Evolutionary conservation across 2,113 vertebrate genomes (phyloP).

Genomic region (Labeo rohita): DNA sequence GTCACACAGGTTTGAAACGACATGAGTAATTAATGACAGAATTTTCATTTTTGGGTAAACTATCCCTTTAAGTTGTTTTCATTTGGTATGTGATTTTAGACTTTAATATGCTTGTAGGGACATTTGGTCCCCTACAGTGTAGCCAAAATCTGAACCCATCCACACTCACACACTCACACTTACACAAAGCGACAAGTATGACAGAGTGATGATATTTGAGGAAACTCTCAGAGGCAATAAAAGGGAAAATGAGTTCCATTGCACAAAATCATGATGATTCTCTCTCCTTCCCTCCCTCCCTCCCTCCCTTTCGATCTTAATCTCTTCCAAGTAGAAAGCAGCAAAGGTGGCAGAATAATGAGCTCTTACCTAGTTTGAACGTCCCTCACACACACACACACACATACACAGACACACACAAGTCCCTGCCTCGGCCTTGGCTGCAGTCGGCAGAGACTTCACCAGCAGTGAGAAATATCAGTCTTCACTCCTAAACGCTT

Average conservation of each 20-base stretch:
- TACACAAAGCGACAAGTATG: constrained; percentile 24
- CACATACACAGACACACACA: constrained; percentile 25
- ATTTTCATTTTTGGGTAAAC: too few relatives aligned
- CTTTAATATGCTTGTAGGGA: not conserved
- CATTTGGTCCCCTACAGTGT: not conserved
- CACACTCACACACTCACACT: constrained; percentile 20
- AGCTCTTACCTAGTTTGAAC: constrained; percentile 46
- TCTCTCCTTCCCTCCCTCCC: constrained; percentile 3
- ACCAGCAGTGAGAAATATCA: constrained; percentile 30
- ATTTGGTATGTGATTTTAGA: not conserved
- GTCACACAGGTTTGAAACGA: too few relatives aligned
- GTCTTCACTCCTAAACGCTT: constrained; percentile 34
- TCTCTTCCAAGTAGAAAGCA: constrained; percentile 21
- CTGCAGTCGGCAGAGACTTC: not conserved
- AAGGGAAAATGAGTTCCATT: constrained; percentile 39
- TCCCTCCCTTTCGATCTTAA: constrained; percentile 22
- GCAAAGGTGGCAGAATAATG: constrained; percentile 47
- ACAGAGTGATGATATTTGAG: constrained; percentile 42
- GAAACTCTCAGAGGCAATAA: constrained; percentile 20
- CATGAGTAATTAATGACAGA: too few relatives aligned
- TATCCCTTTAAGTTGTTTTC: not conserved
- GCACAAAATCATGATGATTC: constrained; percentile 34
- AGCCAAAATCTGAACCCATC: not conserved
- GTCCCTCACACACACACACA: constrained; percentile 28
- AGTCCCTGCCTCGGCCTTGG: not conserved